A percentile compares a stretch with the other conserved stretches of the same genome.
Evolutionary conservation across 2,797 vertebrate species (phyloP).

Genomic region (Amblyopsis hoosieri): DNA sequence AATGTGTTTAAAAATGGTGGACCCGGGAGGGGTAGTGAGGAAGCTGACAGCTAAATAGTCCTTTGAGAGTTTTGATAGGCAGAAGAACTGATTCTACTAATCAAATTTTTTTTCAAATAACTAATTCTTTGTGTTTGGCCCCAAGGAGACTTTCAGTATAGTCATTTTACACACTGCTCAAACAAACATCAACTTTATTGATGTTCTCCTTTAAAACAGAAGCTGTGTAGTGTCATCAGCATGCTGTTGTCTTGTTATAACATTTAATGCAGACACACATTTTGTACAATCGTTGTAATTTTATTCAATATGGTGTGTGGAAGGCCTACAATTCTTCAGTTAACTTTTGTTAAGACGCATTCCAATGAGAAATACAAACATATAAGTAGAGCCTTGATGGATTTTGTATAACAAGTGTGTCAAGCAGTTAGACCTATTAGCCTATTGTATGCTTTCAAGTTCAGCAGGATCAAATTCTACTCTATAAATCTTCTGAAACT

Average conservation of each 20-base stretch:
- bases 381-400: conserved; percentile 20
- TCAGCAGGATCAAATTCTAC: not conserved
- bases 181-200: conserved; percentile 65
- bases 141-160: conserved; percentile 65
- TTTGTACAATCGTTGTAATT: conserved; percentile 14
- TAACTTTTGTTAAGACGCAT: conserved; percentile 11
- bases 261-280: conserved; percentile 1
- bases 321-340: conserved; percentile 46
- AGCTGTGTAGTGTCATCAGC: conserved; percentile 51
- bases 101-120: too few species aligned
- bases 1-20: conserved; percentile 76
- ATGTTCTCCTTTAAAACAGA: conserved; percentile 46
- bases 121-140: conserved; percentile 74
- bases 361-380: too few species aligned
- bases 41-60: conserved; percentile 80
- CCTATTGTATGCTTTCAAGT: conserved; percentile 12
- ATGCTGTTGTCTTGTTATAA: conserved; percentile 28
- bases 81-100: conserved; percentile 71
- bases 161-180: conserved; percentile 65
- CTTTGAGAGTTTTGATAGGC: conserved; percentile 77
- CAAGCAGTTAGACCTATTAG: conserved; percentile 7
- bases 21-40: conserved; percentile 57
- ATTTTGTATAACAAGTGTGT: conserved; percentile 27
- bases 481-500: too few species aligned
- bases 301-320: conserved; percentile 32